Conservation (phyloP, 2,797 vertebrate genomes). For the Sebastes diploproa region DNA sequence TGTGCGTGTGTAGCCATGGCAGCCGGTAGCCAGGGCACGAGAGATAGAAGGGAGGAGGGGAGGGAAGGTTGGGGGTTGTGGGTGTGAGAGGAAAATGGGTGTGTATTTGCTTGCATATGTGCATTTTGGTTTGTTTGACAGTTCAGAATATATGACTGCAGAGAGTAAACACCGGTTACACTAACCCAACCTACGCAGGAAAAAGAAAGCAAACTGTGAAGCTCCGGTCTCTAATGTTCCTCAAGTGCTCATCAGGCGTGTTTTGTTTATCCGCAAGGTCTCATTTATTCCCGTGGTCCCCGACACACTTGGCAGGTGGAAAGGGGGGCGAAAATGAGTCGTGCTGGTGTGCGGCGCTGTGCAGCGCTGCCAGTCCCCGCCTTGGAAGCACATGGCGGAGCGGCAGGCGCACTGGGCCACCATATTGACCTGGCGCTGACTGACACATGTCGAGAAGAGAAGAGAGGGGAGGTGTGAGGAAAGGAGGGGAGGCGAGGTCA, state of each 20-base stretch:
- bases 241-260: conserved; percentile 29
- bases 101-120: neutral
- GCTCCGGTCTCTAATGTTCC: neutral
- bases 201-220: neutral
- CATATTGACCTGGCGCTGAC: conserved; percentile 79
- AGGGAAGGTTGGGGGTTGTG: conserved; percentile 3
- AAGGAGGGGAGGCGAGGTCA: conserved; percentile 60
- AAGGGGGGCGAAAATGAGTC: conserved; percentile 46
- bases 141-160: conserved; percentile 1
- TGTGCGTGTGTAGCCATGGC: conserved; percentile 53
- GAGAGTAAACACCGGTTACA: neutral
- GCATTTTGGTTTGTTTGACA: conserved; percentile 21
- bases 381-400: conserved; percentile 74
- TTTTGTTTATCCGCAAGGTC: conserved; percentile 53
- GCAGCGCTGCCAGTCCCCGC: conserved; percentile 53
- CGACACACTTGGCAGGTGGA: conserved; percentile 64
- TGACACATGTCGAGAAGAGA: conserved; percentile 79
- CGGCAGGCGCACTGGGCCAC: conserved; percentile 65
- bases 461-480: conserved; percentile 62
- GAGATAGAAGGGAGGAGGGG: neutral
- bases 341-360: conserved; percentile 28
- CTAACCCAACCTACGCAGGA: neutral
- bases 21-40: conserved; percentile 39
- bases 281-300: conserved; percentile 55
- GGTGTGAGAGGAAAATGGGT: conserved; percentile 29